These are phyloP conservation scores for Lordiphosa andalusiaca DNA, from an alignment of 2,888 invertebrate species.

Conservation along the genomic window DNA sequence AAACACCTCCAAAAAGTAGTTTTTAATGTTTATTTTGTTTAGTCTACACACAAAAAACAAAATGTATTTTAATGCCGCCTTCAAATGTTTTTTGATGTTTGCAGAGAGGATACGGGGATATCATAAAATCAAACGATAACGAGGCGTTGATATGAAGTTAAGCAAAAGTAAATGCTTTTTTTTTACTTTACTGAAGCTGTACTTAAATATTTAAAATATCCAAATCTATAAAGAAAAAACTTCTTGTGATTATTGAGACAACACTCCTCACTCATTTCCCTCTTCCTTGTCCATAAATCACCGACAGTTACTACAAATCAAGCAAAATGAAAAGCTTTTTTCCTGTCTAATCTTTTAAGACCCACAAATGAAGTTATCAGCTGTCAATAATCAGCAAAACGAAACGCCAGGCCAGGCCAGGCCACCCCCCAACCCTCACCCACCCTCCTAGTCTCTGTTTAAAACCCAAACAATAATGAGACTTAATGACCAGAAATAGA, in stretches of 20 bases:
- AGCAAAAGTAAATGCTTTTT: too few species aligned
- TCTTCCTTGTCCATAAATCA: too few species aligned
- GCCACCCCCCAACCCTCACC: slow-evolving; percentile 8
- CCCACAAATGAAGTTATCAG: slow-evolving; percentile 5
- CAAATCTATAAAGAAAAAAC: too few species aligned
- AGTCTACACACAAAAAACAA: slow-evolving; percentile 66
- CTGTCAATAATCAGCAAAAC: slow-evolving; percentile 46
- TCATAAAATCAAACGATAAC: slow-evolving; percentile 65
- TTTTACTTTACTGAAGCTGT: too few species aligned
- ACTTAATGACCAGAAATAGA: slow-evolving; percentile 29
- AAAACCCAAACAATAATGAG: slow-evolving; percentile 33
- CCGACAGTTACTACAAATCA: too few species aligned
- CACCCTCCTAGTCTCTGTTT: slow-evolving; percentile 6
- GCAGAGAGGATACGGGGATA: slow-evolving; percentile 29
- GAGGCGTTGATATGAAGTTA: slow-evolving; percentile 55
- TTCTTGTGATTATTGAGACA: too few species aligned
- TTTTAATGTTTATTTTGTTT: slow-evolving; percentile 67
- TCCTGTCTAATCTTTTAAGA: too few species aligned
- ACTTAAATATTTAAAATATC: too few species aligned
- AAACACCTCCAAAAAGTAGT: slow-evolving; percentile 7
- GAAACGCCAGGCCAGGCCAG: slow-evolving; percentile 10
- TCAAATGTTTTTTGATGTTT: slow-evolving; percentile 66
- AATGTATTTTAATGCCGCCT: slow-evolving; percentile 63
- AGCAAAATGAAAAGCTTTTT: slow-evolving; percentile 35
- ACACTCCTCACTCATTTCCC: too few species aligned